A percentile compares a stretch with the other conserved stretches of the same genome.
phyloP scores from a whole-genome alignment of 1,140 invertebrate species.

The Fopius arisanus region DNA sequence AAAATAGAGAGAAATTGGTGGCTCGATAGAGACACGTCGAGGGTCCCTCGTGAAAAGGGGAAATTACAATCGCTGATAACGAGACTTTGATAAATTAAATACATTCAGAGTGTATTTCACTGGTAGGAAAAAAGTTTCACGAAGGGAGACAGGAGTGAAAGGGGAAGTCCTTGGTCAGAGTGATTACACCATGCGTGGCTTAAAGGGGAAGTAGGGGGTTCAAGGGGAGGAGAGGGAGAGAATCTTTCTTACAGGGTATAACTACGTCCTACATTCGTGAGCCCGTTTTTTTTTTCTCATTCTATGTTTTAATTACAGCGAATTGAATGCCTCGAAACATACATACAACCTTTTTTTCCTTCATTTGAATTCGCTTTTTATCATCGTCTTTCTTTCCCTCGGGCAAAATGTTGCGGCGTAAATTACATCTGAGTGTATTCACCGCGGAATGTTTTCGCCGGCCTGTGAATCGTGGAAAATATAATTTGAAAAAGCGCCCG shows the following conservation, averaged over 20 bases:
- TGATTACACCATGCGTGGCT: neutral
- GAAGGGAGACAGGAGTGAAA: neutral
- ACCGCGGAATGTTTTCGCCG: slow-evolving; percentile 12
- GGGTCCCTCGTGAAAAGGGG: slow-evolving; percentile 1
- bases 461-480: slow-evolving; percentile 8
- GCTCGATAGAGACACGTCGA: slow-evolving; percentile 15
- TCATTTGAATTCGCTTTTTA: neutral
- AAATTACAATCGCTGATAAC: slow-evolving; percentile 26
- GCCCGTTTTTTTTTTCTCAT: neutral
- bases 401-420: slow-evolving; percentile 8
- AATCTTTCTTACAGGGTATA: neutral
- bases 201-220: neutral
- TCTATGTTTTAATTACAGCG: neutral
- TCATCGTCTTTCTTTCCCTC: slow-evolving; percentile 1
- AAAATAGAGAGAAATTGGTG: neutral
- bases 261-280: neutral
- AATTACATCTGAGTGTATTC: slow-evolving; percentile 13
- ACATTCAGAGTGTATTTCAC: slow-evolving; percentile 18
- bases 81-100: slow-evolving; percentile 27
- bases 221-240: too few species aligned
- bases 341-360: neutral
- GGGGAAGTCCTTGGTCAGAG: neutral
- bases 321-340: slow-evolving; percentile 1
- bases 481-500: slow-evolving; percentile 9
- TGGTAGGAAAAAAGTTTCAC: neutral